Evolutionary conservation across 2,888 invertebrate genomes (phyloP), one percentile per base, ranked within the genome.

Genomic region (Creontiades dilutus): DNA sequence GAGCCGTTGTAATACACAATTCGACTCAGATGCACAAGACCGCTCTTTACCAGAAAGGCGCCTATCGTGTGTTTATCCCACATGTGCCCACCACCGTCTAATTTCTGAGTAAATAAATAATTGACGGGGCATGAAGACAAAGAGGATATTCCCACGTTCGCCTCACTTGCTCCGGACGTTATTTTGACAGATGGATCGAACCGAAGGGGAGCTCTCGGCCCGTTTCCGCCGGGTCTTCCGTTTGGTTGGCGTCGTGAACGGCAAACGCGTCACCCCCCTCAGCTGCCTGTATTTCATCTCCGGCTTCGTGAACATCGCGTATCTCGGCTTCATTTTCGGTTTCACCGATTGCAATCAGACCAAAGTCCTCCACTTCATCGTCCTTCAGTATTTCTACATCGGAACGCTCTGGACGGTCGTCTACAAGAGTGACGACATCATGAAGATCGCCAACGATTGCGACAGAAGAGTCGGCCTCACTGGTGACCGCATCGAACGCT

Each of bases 331-430:
- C 76, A 48, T 75, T 13, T 14, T 46, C 13, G n/a, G n/a, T 47
- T 86, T 86, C 75, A 86, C 86, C 0, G 86, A 86, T 14, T 86
- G 86, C 86, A 86, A 86, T 75, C 75, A 37, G 13, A 86, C 68
- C 19, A 86, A 86, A 86, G 76, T 86, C 23, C 48, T 75, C n/a
- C 86, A 86, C 46, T 86, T 86, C 48, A 86, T 86, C 68, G 23
- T 86, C 19, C 48, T 86, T 5, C 75, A 47, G 23, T 75, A 75
- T 19, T 86, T 86, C 68, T 86, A 86, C 47, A 27, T 75, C 46
- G 86, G 86, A 2, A 75, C 86, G 11, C 76, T 86, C n/a, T 86
- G 86, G 86, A 86, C 86, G 61, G 52, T 48, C 3, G 76, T 86
- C 16, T 86, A 48, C 46, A 68, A 75, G 47, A 76, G 86, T 48